Evolutionary conservation across 2,113 vertebrate species (phyloP), one percentile per base, ranked within the genome.

Genomic region (pig (Sus scrofa)): DNA sequence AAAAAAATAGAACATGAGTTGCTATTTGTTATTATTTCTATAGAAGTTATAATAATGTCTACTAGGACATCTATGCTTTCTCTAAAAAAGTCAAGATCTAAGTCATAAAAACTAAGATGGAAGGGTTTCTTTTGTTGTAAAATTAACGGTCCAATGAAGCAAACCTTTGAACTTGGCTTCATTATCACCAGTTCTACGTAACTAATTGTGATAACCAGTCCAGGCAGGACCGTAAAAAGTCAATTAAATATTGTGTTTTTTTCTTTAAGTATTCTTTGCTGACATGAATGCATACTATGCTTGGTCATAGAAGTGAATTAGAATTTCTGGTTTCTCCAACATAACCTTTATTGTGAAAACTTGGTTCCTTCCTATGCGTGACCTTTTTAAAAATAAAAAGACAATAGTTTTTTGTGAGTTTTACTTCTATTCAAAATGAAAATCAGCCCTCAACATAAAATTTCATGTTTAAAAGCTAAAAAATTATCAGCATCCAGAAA

Each of bases 131-230:
- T 27, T 7, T 86, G 63, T 7, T 86, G 63, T 89, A 44, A 96
- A 86, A 94, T 62, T 91, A 92, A 93, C 44, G 60, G 74, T 93
- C 37, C 65, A 68, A 39, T 91, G 83, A 86, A 96, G 27, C 68
- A 91, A 93, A 89, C 79, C 90, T 97, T 96, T 92, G 89, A 94
- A 75, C 78, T 34, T 67, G n/a, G 71, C 24, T 89, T 95, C 79
- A 75, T 81, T 85, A 86, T 81, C 79, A 52, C 79, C 52, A 44
- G 85, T 96, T 90, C 78, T 87, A 84, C 11, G 12, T 93, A 95
- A 89, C 81, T 85, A 89, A 86, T 75, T 74, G 74, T 87, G 34
- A 86, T 58, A 79, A 85, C 13, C 50, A 91, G 83, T 16, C 13
- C 58, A 81, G 27, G 54, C 4, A n/a, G 5, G 19, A 22, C 52